Base-by-base conservation (phyloP, 2,797 vertebrate species). In the Chaunax sp. region DNA sequence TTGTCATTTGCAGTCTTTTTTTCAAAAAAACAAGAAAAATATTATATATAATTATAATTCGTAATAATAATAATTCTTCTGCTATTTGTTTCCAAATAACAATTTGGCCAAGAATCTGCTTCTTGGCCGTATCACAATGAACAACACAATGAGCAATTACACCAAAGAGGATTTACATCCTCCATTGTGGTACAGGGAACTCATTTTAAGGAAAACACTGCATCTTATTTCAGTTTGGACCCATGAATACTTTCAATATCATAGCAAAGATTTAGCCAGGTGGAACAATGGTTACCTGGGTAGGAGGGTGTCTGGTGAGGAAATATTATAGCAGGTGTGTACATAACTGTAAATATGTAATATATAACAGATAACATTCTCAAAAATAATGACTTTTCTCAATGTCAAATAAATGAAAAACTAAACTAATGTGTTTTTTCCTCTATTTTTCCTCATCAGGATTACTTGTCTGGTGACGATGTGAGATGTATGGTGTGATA, bases 21-120 rank as follows among this genome's bases (percentile, higher is more conserved):
- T 61, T 53, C 44, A 40, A 62, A 3, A 37, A 53, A 41, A 38
- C 0, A 68, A 40, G 38, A 40, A 16, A 5, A 40, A 40, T 15
- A 30, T 5, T 30, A 30, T 30, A 9, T 9, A 5, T 9, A 30
- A 30, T 5, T 9, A 30, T 30, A 5, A 9, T 30, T 30, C 2
- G 28, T 30, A 40, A 41, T 4, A 61, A 65, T 54, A 50, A 45
- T 11, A 30, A 5, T 28, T 25, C 45, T 46, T 16, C 60, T 64
- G 41, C 13, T 54, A 20, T 58, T 71, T 69, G 46, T 72, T 69
- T 70, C 3, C 41, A 40, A 69, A 51, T 51, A 40, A 62, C 54
- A 60, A 64, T 70, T 28, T 28, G 14, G 20, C 12, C 37, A 40
- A 59, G 33, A 58, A 19, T 71, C 8, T 0, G 2, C 49, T 15